These are phyloP conservation scores for Leptinotarsa haldemani DNA, from an alignment of 2,888 invertebrate species.

Conservation along the genomic window DNA sequence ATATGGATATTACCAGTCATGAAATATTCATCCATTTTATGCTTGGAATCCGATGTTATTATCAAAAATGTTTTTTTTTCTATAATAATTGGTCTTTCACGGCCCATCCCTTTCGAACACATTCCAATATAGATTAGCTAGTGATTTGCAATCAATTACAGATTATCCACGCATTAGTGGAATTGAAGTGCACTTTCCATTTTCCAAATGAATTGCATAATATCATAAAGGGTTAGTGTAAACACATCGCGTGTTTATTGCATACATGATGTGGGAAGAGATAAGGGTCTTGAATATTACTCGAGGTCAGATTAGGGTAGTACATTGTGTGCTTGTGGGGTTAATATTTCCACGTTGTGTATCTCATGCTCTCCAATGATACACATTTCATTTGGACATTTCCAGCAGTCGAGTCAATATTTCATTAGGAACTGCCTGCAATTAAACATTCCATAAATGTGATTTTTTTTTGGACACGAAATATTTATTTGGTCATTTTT, in stretches of 20 bases:
- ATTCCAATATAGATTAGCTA: conserved; percentile 41
- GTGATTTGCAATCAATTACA: conserved; percentile 48
- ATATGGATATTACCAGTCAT: too few species aligned
- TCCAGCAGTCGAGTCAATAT: conserved; percentile 12
- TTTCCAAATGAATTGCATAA: conserved; percentile 53
- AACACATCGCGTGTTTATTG: conserved; percentile 49
- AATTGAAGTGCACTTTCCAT: conserved; percentile 51
- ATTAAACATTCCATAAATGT: conserved; percentile 9
- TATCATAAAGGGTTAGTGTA: conserved; percentile 51
- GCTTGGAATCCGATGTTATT: too few species aligned
- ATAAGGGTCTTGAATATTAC: conserved; percentile 56
- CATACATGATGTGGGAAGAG: conserved; percentile 48
- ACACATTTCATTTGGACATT: neutral
- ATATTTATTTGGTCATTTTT: neutral
- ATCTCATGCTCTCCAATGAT: conserved; percentile 10
- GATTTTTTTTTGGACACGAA: neutral
- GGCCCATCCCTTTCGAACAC: conserved; percentile 21
- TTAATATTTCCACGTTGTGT: conserved; percentile 36
- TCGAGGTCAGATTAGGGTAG: conserved; percentile 56
- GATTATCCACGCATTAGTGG: conserved; percentile 48
- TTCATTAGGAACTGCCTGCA: neutral
- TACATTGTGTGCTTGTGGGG: conserved; percentile 35
- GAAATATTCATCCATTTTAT: too few species aligned
- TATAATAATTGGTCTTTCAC: neutral
- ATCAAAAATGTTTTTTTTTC: too few species aligned